These are phyloP conservation scores for Rhagoletis pomonella DNA, from an alignment of 1,140 invertebrate genomes.

Conservation along the genomic window DNA sequence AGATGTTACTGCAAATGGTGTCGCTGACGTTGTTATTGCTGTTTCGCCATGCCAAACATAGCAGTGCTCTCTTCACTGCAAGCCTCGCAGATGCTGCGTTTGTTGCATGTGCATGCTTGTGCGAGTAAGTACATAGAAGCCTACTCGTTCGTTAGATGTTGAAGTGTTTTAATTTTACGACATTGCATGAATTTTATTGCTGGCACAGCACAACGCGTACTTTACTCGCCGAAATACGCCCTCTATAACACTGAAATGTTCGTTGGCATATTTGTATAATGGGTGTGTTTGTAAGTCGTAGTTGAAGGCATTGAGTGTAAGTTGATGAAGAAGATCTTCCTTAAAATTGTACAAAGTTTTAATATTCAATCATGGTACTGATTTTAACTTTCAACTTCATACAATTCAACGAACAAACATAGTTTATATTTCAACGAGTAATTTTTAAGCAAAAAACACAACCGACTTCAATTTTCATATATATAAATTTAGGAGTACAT, in stretches of 20 bases:
- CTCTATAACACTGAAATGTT: background rate
- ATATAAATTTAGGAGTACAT: no score
- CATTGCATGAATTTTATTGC: conserved; percentile 74
- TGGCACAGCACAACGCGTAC: conserved; percentile 71
- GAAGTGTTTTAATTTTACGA: conserved; percentile 74
- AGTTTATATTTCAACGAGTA: no score
- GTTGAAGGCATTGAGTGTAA: background rate
- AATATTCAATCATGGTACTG: background rate
- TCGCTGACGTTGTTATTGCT: conserved; percentile 46
- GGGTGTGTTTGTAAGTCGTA: background rate
- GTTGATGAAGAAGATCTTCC: background rate
- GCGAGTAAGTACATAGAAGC: background rate
- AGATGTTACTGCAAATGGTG: conserved; percentile 22
- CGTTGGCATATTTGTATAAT: background rate
- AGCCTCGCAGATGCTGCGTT: background rate
- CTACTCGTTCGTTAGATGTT: conserved; percentile 4
- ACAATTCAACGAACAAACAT: background rate
- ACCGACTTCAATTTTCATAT: no score
- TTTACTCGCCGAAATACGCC: conserved; percentile 48
- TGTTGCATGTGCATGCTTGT: background rate
- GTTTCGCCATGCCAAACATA: background rate
- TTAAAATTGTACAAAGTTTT: conserved; percentile 14
- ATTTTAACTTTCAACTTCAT: conserved; percentile 20
- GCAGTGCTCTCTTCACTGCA: background rate
- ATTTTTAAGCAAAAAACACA: no score